Evolutionary conservation across 2,797 vertebrate species (phyloP), one percentile per base, ranked within the genome.

Genomic region (Eospalax fontanierii): DNA sequence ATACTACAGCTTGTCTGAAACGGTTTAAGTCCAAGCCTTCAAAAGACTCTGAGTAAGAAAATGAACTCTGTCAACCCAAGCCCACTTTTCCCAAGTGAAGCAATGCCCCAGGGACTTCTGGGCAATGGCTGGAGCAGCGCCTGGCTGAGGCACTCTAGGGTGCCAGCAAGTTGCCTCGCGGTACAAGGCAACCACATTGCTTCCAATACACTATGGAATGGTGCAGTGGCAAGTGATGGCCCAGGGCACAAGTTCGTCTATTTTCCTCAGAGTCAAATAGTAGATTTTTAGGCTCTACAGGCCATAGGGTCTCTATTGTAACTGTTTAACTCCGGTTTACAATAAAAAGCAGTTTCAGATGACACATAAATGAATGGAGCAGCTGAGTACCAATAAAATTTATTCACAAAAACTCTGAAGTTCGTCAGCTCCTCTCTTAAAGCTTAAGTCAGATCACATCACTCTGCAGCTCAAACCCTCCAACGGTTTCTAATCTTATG

Each of bases 31-130:
- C 90, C 8, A 4, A 66, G 82, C 78, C 91, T 97, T 97, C 92
- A 81, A 96, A 97, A 97, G 73, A 97, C 40, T 74, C 1, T 68
- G 89, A 95, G 95, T 86, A 86, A 95, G 91, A 94, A 97, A 97
- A 97, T 90, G 87, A 95, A 83, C 95, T 95, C 92, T 46, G 86
- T 19, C 90, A 75, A 59, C 57, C 75, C 6, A 6, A 22, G 75
- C 78, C 85, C 91, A 92, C 85, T 87, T 61, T 65, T 89, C 66
- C 78, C 71, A 76, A 40, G 61, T n/a, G 18, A 87, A 54, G 40
- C 76, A 68, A 93, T 50, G 73, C 65, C 59, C 46, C 33, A 6
- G 73, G 46, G 50, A 33, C 87, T 68, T 54, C 86, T 65, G 7
- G 78, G 68, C 68, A 76, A 65, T 22, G 16, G 33, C 3, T 4